Evolutionary conservation across 2,113 vertebrate species (phyloP), one percentile per base, ranked within the genome.

Genomic region (Mugil cephalus): DNA sequence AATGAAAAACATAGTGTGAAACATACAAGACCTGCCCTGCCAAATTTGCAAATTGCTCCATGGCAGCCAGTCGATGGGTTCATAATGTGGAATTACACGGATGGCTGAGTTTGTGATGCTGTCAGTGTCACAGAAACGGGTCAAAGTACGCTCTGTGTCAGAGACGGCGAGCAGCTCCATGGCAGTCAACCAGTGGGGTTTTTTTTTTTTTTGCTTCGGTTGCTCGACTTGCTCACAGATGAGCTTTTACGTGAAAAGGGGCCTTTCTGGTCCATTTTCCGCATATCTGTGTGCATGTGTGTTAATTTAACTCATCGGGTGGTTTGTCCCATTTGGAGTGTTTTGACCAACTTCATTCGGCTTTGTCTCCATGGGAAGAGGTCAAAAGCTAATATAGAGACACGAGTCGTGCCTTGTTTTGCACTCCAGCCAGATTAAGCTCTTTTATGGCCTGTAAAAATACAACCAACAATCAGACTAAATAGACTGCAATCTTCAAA

Each of bases 341-440:
- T 87, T 87, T 85, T 86, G 78, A 42, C 62, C 68, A 74, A 52
- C 70, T 79, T 78, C 42, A 36, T 65, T 77, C 55, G 62, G 77
- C 77, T 87, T 64, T 67, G 72, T 84, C 80, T 83, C 83, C 53
- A 52, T 53, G 74, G 82, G 79, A 75, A 59, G 79, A 70, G 79
- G 82, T 80, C 82, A 83, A 42, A 85, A 66, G 84, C 21, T 69
- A 78, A 58, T 65, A 45, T 21, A 68, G 71, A 82, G 72, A 81
- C 84, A 85, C 63, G 65, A 86, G 79, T 66, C 81, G 34, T 68
- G 24, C 72, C 40, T 83, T 84, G 79, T 87, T 85, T 86, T 80
- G 43, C 53, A 65, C 54, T 52, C 8, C 6, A n/a, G 83, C 46
- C 63, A 74, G n/a, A n/a, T n/a, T n/a, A n/a, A n/a, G n/a, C n/a